Conservation (phyloP, 2,113 vertebrate genomes). For the Scomber japonicus region DNA sequence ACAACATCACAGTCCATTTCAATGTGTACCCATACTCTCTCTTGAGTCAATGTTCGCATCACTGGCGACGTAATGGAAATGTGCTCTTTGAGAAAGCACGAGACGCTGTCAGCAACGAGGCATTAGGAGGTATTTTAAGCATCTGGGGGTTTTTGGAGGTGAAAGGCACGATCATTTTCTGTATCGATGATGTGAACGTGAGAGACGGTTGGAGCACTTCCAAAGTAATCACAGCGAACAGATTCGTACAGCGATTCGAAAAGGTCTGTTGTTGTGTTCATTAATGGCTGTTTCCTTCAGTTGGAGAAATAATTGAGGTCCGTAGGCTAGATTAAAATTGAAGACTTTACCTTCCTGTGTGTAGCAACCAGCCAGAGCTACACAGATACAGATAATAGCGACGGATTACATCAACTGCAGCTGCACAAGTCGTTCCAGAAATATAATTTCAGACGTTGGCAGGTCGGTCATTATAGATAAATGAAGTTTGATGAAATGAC, state of each 20-base stretch:
- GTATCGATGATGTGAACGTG: background rate
- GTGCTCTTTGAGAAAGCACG: slow-evolving; percentile 53
- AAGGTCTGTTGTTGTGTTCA: background rate
- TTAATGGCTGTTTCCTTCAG: background rate
- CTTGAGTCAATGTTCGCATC: slow-evolving; percentile 58
- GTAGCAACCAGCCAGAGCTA: background rate
- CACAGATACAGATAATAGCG: background rate
- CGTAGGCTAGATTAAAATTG: background rate
- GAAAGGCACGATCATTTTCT: slow-evolving; percentile 16
- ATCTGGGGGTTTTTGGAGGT: background rate
- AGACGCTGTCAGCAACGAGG: slow-evolving; percentile 11
- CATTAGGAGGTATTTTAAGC: background rate
- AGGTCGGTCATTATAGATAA: too few species aligned
- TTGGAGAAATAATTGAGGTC: background rate
- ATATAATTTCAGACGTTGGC: background rate
- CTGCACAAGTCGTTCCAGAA: background rate
- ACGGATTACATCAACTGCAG: background rate
- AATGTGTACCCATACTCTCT: slow-evolving; percentile 24
- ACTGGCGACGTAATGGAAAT: slow-evolving; percentile 59
- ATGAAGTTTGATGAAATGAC: too few species aligned
- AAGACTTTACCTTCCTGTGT: too few species aligned
- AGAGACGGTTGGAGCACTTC: background rate
- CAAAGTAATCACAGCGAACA: too few species aligned
- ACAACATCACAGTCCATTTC: slow-evolving; percentile 54
- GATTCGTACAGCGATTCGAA: background rate